Percentiles rank a stretch among this genome's conserved stretches.
Evolutionary conservation across 2,113 vertebrate genomes (phyloP).

Genomic region (Amphilophus citrinellus): DNA sequence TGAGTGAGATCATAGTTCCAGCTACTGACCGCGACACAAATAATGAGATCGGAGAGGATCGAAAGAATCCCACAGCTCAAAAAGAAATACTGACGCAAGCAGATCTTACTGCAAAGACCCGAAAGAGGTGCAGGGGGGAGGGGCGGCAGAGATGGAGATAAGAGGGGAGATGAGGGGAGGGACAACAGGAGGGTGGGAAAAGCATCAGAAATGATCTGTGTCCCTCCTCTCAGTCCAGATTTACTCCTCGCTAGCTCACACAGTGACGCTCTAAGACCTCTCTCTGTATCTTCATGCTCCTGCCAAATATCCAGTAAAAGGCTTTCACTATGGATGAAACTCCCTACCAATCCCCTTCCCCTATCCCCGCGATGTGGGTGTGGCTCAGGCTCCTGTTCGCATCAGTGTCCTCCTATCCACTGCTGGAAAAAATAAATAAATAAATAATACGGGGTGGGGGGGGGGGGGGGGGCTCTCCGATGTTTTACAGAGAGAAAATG

Average conservation of each 20-base stretch:
- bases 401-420: constrained; percentile 23
- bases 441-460: not conserved
- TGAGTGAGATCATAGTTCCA: constrained; percentile 58
- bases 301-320: constrained; percentile 57
- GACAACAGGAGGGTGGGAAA: not conserved
- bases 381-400: constrained; percentile 35
- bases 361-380: constrained; percentile 26
- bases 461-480: not conserved
- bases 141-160: not conserved
- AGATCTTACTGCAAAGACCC: constrained; percentile 36
- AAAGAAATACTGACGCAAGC: constrained; percentile 41
- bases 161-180: not conserved
- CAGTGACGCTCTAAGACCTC: constrained; percentile 13
- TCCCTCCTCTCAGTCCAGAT: not conserved
- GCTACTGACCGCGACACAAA: constrained; percentile 49
- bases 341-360: constrained; percentile 32
- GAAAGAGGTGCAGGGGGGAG: not conserved
- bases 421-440: not conserved
- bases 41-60: constrained; percentile 70
- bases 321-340: constrained; percentile 50
- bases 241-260: constrained; percentile 18
- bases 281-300: constrained; percentile 14
- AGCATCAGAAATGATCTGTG: not conserved
- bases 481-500: constrained; percentile 58
- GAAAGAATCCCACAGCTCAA: constrained; percentile 53